phyloP scores from a whole-genome alignment of 2,113 vertebrate species.

The Hippocampus guttulatus region DNA sequence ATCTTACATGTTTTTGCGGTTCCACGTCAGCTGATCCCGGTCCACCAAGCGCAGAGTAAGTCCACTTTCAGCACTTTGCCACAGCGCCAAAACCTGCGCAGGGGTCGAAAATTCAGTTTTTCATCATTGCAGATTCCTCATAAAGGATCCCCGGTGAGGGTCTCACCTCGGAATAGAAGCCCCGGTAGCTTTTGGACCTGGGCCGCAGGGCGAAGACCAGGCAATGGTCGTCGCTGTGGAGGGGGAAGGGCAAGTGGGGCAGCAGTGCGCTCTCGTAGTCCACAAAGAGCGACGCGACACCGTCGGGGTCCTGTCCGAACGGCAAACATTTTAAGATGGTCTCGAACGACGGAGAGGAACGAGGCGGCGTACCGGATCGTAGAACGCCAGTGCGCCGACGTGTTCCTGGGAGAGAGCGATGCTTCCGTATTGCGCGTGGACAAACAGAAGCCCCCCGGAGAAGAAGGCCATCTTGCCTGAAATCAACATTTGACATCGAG shows the following conservation, averaged over 20 bases:
- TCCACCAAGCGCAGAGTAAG: constrained; percentile 76
- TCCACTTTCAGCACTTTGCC: constrained; percentile 75
- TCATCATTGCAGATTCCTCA: neutral
- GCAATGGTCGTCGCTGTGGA: constrained; percentile 73
- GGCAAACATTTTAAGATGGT: neutral
- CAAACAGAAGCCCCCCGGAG: constrained; percentile 84
- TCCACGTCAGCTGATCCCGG: constrained; percentile 76
- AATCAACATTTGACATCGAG: constrained; percentile 18
- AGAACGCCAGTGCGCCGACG: constrained; percentile 77
- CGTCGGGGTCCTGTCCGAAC: constrained; percentile 75
- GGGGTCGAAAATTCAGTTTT: neutral
- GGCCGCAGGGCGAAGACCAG: constrained; percentile 85
- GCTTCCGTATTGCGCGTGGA: constrained; percentile 78
- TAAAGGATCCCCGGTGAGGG: neutral
- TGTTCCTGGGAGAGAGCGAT: constrained; percentile 81
- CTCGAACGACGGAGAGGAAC: too few species aligned
- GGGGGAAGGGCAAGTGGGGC: constrained; percentile 81
- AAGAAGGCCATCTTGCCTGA: constrained; percentile 87
- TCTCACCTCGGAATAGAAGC: constrained; percentile 86
- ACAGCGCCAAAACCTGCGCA: constrained; percentile 81
- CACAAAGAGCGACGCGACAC: constrained; percentile 82
- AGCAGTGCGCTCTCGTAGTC: constrained; percentile 78
- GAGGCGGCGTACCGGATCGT: constrained; percentile 77
- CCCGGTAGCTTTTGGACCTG: constrained; percentile 82
- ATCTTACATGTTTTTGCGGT: constrained; percentile 82